Evolutionary conservation across 2,113 vertebrate species (phyloP).

Genomic region (Diphyllodes magnificus): DNA sequence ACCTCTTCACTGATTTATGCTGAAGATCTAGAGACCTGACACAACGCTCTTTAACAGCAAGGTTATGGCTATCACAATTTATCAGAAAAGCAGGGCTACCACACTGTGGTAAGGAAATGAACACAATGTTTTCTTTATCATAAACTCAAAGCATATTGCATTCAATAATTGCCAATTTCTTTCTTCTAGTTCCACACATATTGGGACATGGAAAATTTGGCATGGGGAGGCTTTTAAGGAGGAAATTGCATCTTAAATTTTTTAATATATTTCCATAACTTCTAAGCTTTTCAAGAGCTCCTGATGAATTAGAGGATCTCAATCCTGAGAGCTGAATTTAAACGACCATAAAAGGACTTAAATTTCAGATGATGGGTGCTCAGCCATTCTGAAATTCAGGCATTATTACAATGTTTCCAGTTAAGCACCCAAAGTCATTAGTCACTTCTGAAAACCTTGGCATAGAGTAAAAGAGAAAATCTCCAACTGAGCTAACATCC

Average conservation of each 20-base stretch:
- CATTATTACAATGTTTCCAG: slow-evolving; percentile 51
- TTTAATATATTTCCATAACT: slow-evolving; percentile 29
- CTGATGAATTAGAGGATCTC: slow-evolving; percentile 32
- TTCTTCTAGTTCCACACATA: slow-evolving; percentile 1
- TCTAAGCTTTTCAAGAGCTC: slow-evolving; percentile 29
- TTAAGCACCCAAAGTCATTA: slow-evolving; percentile 62
- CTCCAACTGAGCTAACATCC: slow-evolving; percentile 51
- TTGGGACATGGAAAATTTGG: slow-evolving; percentile 11
- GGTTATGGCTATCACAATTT: background rate
- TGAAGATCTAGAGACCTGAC: background rate
- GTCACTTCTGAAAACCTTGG: slow-evolving; percentile 66
- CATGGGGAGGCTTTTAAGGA: background rate
- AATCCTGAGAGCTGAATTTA: slow-evolving; percentile 16
- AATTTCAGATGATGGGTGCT: slow-evolving; percentile 51
- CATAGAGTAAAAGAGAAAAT: slow-evolving; percentile 47
- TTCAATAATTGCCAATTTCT: slow-evolving; percentile 2
- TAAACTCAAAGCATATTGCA: background rate
- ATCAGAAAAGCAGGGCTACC: background rate
- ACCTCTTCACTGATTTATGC: background rate
- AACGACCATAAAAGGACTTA: slow-evolving; percentile 60
- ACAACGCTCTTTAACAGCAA: background rate
- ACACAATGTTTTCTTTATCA: background rate
- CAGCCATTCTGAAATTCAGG: slow-evolving; percentile 55
- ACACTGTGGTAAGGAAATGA: background rate
- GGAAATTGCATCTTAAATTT: slow-evolving; percentile 40